Conservation (phyloP, 2,888 invertebrate genomes). For the Netelia fuscicornis region DNA sequence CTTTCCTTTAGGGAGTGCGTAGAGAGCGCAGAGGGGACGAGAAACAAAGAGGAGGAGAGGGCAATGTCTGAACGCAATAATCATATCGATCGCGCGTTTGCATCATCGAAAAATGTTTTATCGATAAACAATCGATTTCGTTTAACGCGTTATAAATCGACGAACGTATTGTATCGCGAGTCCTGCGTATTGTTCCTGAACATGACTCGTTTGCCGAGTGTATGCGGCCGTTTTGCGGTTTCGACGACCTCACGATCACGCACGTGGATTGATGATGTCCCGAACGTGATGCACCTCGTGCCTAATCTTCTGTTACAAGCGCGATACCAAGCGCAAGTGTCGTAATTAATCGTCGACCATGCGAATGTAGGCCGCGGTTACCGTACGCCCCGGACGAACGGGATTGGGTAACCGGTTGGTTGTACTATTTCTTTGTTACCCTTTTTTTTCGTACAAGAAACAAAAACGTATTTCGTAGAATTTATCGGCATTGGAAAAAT, state of each 20-base stretch:
- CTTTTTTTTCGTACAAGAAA: background rate
- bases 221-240: slow-evolving; percentile 30
- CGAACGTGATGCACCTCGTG: slow-evolving; percentile 54
- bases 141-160: slow-evolving; percentile 6
- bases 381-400: background rate
- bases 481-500: background rate
- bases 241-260: slow-evolving; percentile 39
- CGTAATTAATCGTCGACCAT: slow-evolving; percentile 45
- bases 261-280: slow-evolving; percentile 39
- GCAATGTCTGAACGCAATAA: slow-evolving; percentile 51
- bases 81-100: slow-evolving; percentile 52
- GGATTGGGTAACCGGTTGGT: background rate
- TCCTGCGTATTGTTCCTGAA: too few species aligned
- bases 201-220: background rate
- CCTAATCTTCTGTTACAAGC: slow-evolving; percentile 55
- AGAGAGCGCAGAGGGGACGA: background rate
- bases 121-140: slow-evolving; percentile 45
- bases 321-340: background rate
- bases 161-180: too few species aligned
- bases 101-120: slow-evolving; percentile 59
- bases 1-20: slow-evolving; percentile 49
- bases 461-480: background rate
- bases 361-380: slow-evolving; percentile 41
- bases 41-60: background rate
- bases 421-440: background rate